phyloP scores from a whole-genome alignment of 2,113 vertebrate genomes.

The Furnarius figulus region DNA sequence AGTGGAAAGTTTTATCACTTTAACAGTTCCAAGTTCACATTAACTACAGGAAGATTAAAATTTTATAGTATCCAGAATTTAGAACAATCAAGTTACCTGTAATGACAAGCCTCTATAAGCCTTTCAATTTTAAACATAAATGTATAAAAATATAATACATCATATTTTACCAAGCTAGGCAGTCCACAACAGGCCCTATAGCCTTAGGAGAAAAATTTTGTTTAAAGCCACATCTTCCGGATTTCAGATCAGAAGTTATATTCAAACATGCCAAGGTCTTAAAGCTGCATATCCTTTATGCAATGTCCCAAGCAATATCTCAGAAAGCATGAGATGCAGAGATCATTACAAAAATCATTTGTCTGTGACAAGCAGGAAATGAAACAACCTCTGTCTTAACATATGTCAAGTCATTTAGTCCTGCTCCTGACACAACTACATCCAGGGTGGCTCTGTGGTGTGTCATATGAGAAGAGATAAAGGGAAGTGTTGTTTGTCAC shows the following conservation, averaged over 20 bases:
- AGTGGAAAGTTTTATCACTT: not conserved
- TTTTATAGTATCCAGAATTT: not conserved
- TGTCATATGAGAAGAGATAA: not conserved
- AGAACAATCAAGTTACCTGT: not conserved
- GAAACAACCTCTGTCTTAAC: not conserved
- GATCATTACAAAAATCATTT: constrained; percentile 11
- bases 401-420: not conserved
- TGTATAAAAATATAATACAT: not conserved
- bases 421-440: not conserved
- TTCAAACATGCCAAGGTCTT: not conserved
- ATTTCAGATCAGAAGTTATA: not conserved
- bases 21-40: not conserved
- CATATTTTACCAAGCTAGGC: not conserved
- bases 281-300: not conserved
- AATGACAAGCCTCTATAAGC: not conserved
- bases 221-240: not conserved
- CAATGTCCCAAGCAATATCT: not conserved
- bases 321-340: not conserved
- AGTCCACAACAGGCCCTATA: not conserved
- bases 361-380: constrained; percentile 11
- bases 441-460: not conserved
- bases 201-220: not conserved
- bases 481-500: not conserved
- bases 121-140: not conserved
- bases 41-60: not conserved